A percentile compares a stretch with the other conserved stretches of the same genome.
These are phyloP conservation scores for Mungos mungo DNA, from an alignment of 2,113 vertebrate species.

Conservation along the genomic window DNA sequence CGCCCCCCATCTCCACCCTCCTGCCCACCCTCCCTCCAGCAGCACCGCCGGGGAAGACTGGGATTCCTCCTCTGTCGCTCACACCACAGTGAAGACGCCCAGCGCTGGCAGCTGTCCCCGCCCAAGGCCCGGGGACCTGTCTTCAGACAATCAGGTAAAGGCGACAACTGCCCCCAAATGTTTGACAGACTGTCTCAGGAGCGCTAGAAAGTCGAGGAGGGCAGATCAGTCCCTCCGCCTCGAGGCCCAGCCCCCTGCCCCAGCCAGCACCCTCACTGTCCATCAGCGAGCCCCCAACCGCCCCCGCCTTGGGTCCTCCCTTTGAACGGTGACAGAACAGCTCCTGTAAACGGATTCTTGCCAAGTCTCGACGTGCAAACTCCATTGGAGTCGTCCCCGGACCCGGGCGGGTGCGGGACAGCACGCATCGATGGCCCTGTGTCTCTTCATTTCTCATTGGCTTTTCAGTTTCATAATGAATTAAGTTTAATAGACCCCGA, in stretches of 20 bases:
- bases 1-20: background rate
- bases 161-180: accelerated
- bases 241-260: accelerated
- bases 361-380: background rate
- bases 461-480: constrained; percentile 36
- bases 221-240: too few relatives aligned
- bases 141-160: background rate
- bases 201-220: background rate
- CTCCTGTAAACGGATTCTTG: background rate
- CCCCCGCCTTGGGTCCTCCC: background rate
- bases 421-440: background rate
- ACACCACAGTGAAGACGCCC: background rate
- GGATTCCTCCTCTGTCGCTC: background rate
- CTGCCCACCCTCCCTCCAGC: background rate
- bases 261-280: accelerated
- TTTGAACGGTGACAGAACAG: background rate
- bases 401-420: background rate
- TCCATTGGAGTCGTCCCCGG: background rate
- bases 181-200: background rate
- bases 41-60: background rate
- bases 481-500: background rate
- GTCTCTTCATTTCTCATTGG: constrained; percentile 38
- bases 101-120: background rate
- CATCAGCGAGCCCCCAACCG: accelerated
- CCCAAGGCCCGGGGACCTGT: background rate